phyloP scores from a whole-genome alignment of 1,140 invertebrate species.

The Acromyrmex charruanus region DNA sequence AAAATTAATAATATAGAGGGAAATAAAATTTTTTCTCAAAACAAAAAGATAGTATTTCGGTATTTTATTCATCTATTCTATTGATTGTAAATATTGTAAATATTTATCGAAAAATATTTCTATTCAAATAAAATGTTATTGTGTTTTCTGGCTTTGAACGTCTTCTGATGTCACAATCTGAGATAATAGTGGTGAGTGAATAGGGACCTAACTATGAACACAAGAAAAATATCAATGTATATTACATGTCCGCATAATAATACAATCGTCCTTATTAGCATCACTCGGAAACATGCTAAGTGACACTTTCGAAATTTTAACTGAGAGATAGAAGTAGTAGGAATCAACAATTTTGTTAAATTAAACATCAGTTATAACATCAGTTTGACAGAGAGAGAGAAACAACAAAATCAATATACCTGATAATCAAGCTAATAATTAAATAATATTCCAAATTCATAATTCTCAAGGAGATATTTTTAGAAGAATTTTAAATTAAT shows the following conservation, averaged over 20 bases:
- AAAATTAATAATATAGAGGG: too few species aligned
- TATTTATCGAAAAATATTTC: too few species aligned
- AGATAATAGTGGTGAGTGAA: too few species aligned
- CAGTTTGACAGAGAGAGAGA: background rate
- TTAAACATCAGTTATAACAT: background rate
- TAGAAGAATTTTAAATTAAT: background rate
- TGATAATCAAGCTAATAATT: background rate
- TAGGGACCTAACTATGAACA: background rate
- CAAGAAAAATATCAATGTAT: background rate
- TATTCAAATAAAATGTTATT: too few species aligned
- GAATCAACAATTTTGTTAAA: background rate
- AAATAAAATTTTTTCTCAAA: too few species aligned
- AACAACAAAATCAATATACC: background rate
- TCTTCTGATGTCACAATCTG: too few species aligned
- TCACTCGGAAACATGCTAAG: background rate
- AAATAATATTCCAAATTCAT: background rate
- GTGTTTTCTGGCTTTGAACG: too few species aligned
- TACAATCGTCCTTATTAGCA: constrained; percentile 20
- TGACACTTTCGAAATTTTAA: constrained; percentile 20
- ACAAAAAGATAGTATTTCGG: too few species aligned
- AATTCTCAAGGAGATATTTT: background rate
- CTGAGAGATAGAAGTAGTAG: background rate
- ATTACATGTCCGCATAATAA: background rate
- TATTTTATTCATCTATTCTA: too few species aligned
- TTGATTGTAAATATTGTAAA: too few species aligned